Evolutionary conservation across 2,888 invertebrate genomes (phyloP).

Genomic region (Apomyelois bistriatella): DNA sequence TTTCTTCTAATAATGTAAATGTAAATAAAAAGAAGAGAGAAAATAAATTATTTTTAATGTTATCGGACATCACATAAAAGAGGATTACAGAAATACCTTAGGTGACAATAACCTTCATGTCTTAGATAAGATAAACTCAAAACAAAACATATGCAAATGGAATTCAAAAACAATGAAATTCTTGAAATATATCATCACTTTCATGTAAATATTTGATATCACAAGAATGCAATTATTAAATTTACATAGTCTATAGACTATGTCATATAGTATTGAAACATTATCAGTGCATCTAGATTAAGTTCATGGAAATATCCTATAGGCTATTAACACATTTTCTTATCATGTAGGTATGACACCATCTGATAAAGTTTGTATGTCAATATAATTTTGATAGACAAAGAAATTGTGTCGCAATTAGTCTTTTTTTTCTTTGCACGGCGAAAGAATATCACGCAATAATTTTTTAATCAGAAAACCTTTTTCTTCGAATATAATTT

Average conservation of each 20-base stretch:
- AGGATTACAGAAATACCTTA: background rate
- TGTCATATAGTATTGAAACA: conserved; percentile 11
- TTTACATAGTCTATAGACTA: conserved; percentile 15
- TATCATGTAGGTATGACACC: conserved; percentile 7
- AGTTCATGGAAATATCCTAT: conserved; percentile 27
- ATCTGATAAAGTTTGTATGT: conserved; percentile 1
- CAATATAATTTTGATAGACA: background rate
- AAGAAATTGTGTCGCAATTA: background rate
- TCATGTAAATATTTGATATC: background rate
- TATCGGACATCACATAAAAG: too few species aligned
- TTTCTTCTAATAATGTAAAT: too few species aligned
- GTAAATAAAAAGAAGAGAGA: too few species aligned
- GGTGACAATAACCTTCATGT: background rate
- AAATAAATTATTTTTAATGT: too few species aligned
- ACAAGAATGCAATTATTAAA: conserved; percentile 18
- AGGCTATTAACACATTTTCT: conserved; percentile 11
- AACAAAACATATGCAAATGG: background rate
- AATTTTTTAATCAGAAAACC: too few species aligned
- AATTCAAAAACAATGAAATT: conserved; percentile 10
- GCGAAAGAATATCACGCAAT: too few species aligned
- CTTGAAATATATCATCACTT: conserved; percentile 1
- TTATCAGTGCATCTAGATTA: conserved; percentile 31
- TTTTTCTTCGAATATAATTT: too few species aligned
- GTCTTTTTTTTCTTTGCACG: too few species aligned
- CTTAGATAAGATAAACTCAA: background rate